phyloP scores from a whole-genome alignment of 2,113 vertebrate genomes.

The Isichthys henryi region DNA sequence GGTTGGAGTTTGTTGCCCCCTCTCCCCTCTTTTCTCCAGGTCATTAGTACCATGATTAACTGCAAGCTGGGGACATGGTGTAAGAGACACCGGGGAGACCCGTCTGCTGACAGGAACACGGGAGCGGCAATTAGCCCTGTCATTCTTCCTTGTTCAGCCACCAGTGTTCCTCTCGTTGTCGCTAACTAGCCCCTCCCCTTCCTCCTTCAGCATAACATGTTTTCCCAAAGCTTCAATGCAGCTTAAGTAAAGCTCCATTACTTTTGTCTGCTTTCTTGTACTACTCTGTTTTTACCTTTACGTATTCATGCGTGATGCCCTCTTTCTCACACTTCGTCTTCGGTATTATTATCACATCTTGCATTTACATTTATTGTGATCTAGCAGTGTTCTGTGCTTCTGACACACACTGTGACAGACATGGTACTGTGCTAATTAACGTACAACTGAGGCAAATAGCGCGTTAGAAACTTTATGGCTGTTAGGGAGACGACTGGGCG shows the following conservation, averaged over 20 bases:
- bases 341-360: background rate
- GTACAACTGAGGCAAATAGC: background rate
- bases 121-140: slow-evolving; percentile 43
- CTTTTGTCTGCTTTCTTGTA: background rate
- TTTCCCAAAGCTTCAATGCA: background rate
- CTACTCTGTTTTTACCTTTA: background rate
- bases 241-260: background rate
- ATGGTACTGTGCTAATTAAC: background rate
- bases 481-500: background rate
- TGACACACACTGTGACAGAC: no score
- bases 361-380: background rate
- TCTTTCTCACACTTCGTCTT: background rate
- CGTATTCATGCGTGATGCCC: background rate
- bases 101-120: slow-evolving; percentile 36
- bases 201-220: background rate
- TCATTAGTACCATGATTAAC: slow-evolving; percentile 35
- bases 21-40: slow-evolving; percentile 23
- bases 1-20: background rate
- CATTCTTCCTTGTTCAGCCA: slow-evolving; percentile 13
- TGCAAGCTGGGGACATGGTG: slow-evolving; percentile 33
- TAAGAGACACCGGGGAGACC: slow-evolving; percentile 31
- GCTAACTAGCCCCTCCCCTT: slow-evolving; percentile 17
- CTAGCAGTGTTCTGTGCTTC: background rate
- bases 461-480: no score
- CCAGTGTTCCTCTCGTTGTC: slow-evolving; percentile 26